These are phyloP conservation scores for Leguminivora glycinivorella DNA, from an alignment of 1,140 invertebrate species.

Conservation along the genomic window DNA sequence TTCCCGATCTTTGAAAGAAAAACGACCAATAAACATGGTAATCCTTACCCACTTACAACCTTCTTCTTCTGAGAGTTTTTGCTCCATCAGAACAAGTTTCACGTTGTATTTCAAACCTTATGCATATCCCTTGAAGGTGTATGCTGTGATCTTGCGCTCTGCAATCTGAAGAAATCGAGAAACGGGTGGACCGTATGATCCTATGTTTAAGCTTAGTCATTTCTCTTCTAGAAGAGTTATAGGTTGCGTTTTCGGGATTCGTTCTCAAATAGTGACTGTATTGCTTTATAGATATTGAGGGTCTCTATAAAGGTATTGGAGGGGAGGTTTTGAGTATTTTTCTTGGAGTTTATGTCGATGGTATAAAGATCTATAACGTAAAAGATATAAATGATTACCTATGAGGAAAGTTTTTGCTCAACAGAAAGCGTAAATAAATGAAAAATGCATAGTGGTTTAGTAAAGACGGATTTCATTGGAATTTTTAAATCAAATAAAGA, in stretches of 20 bases:
- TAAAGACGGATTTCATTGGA: too few species aligned
- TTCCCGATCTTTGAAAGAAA: neutral
- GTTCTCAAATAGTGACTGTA: neutral
- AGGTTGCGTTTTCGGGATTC: neutral
- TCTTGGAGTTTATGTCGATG: too few species aligned
- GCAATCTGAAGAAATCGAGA: neutral
- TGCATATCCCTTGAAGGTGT: neutral
- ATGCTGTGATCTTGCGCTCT: neutral
- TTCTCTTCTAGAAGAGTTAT: constrained; percentile 4
- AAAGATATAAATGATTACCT: too few species aligned
- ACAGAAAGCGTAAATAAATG: too few species aligned
- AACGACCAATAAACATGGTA: neutral
- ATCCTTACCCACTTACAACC: neutral
- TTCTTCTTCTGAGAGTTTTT: neutral
- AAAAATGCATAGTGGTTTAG: too few species aligned
- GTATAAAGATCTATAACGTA: too few species aligned
- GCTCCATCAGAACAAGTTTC: neutral
- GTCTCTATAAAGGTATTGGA: neutral
- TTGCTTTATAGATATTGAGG: neutral
- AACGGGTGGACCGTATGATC: neutral
- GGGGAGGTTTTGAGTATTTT: too few species aligned
- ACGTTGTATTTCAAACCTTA: neutral
- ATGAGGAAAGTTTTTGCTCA: too few species aligned
- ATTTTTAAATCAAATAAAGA: too few species aligned
- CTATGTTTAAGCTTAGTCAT: constrained; percentile 11